These are phyloP conservation scores for Sebastes trivittatus DNA, from an alignment of 2,797 vertebrate genomes.

Conservation along the genomic window DNA sequence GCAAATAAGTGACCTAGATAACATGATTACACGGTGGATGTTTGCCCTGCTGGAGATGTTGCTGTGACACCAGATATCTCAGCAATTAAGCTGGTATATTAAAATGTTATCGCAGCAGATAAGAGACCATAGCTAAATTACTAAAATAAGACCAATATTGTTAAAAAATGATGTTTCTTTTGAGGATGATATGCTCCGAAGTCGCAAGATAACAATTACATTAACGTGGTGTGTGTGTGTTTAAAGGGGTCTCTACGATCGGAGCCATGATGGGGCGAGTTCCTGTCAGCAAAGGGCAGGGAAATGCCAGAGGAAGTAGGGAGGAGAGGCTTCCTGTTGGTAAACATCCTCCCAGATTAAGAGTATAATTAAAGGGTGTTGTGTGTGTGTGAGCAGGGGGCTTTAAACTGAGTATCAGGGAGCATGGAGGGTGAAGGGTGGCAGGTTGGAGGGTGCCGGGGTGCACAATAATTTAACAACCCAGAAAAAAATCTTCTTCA, in stretches of 20 bases:
- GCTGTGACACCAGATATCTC: constrained; percentile 13
- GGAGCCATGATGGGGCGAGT: constrained; percentile 3
- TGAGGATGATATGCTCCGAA: not conserved
- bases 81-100: not conserved
- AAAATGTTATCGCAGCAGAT: not conserved
- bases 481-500: too few species aligned
- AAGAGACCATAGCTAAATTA: not conserved
- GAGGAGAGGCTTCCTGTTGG: constrained; percentile 77
- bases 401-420: not conserved
- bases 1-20: not conserved
- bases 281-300: constrained; percentile 71
- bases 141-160: not conserved
- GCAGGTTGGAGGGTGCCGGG: not conserved
- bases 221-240: not conserved
- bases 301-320: constrained; percentile 76
- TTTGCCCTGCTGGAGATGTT: not conserved
- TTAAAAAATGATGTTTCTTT: not conserved
- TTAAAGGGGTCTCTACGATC: not conserved
- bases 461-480: not conserved
- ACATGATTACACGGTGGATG: not conserved
- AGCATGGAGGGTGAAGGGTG: not conserved
- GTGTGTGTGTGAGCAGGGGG: not conserved
- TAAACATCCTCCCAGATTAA: constrained; percentile 79
- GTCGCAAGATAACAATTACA: not conserved
- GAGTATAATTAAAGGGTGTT: constrained; percentile 64